Percentiles rank a stretch among this genome's conserved stretches.
Evolutionary conservation across 2,888 invertebrate species (phyloP).

Genomic region (Gerris lacustris): DNA sequence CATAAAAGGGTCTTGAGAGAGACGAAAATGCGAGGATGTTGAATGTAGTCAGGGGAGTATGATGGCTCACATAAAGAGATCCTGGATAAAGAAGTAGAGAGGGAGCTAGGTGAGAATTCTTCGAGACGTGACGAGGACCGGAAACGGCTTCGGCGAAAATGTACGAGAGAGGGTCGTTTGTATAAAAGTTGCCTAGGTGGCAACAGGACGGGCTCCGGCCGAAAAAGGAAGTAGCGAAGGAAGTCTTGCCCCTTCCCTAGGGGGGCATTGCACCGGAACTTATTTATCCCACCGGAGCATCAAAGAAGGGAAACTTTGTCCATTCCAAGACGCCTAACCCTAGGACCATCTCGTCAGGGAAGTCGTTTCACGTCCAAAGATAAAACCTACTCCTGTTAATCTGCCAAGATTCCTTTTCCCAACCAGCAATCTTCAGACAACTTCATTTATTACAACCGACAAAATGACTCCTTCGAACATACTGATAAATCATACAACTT

Average conservation of each 20-base stretch:
- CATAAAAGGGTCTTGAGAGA: neutral
- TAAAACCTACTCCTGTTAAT: too few relatives aligned
- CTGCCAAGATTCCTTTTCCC: too few relatives aligned
- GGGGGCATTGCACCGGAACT: neutral
- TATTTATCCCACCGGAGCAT: slow-evolving; percentile 5
- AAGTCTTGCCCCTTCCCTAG: neutral
- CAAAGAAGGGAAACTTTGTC: slow-evolving; percentile 1
- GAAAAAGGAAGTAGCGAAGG: neutral
- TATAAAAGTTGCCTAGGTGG: slow-evolving; percentile 5
- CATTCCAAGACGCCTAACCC: neutral
- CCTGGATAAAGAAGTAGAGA: neutral
- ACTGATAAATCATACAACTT: too few relatives aligned
- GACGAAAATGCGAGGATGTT: neutral
- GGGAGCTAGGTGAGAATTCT: too few relatives aligned
- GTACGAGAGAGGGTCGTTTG: neutral
- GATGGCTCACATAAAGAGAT: neutral
- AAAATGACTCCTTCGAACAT: too few relatives aligned
- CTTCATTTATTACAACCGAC: too few relatives aligned
- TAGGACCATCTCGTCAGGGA: too few relatives aligned
- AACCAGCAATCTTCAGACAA: too few relatives aligned
- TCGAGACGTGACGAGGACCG: neutral
- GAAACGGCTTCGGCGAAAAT: neutral
- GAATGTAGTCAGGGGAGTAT: neutral
- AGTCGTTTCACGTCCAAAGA: too few relatives aligned
- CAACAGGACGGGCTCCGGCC: neutral